Base-by-base conservation (phyloP, 2,888 invertebrate species). In the Cynaeus angustus region DNA sequence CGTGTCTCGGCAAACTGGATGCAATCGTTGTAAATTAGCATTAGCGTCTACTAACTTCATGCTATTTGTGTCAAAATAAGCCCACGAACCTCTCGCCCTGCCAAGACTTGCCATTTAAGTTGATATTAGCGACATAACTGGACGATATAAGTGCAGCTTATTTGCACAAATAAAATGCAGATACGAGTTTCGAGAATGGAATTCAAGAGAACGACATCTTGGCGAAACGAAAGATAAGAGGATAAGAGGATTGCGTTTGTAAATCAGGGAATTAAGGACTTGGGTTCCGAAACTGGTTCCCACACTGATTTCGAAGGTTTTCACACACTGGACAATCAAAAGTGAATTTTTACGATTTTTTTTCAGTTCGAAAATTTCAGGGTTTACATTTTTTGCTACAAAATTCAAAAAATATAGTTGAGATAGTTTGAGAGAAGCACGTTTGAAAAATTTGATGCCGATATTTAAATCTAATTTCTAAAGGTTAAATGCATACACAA, bases 11-110 rank as follows among this genome's bases (percentile, higher is more conserved):
- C 78, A 75, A 80, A 79, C 78, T 78, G 79, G 80, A 82, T 83
- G 82, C 83, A 84, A 83, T 83, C 83, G 83, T 79, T 83, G 83
- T 84, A 84, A 84, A 84, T 84, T 83, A 83, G 84, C 83, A 84
- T 84, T 84, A 84, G 83, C 82, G 83, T 84, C 83, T 78, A 81
- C 83, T 83, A 82, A 83, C 82, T 83, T 81, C 78, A 81, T 82
- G 84, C 82, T 82, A 83, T 83, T 84, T 83, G 83, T 83, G 84
- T 84, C 83, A 82, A 81, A 80, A 81, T 81, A 82, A 83, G 78
- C 83, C 83, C 82, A 83, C 83, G 82, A 77, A 78, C 76, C 77
- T 75, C 75, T 73, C 66, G 71, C 65, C 73, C 66, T 69, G 58
- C 65, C 72, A 61, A 70, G 66, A 45, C 66, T 55, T 65, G 55